phyloP scores from a whole-genome alignment of 1,140 invertebrate genomes.

The Bombus sylvicola region DNA sequence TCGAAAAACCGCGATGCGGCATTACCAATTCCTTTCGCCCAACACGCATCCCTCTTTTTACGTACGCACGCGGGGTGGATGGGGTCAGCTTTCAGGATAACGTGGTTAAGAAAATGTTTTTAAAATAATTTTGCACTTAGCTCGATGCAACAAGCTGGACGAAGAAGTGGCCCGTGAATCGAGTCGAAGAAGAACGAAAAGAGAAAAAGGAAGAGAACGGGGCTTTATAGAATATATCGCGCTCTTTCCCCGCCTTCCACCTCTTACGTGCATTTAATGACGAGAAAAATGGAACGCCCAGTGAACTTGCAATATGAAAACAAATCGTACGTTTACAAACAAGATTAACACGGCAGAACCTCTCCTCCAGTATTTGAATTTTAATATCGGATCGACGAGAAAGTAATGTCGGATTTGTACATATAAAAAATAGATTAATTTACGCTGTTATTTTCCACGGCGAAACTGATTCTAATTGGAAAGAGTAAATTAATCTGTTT shows the following conservation, averaged over 20 bases:
- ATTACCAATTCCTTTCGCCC: slow-evolving; percentile 77
- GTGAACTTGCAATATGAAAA: background rate
- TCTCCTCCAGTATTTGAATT: too few species aligned
- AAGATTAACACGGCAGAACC: background rate
- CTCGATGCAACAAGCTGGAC: slow-evolving; percentile 57
- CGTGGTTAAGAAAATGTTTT: slow-evolving; percentile 82
- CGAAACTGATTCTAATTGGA: too few species aligned
- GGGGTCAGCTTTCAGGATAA: slow-evolving; percentile 80
- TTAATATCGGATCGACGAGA: too few species aligned
- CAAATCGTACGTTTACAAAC: background rate
- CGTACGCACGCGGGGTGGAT: slow-evolving; percentile 59
- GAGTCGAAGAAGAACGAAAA: slow-evolving; percentile 26
- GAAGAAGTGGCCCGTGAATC: slow-evolving; percentile 24
- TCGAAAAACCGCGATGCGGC: slow-evolving; percentile 76
- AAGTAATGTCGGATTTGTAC: too few species aligned
- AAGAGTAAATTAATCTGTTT: too few species aligned
- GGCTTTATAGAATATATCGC: slow-evolving; percentile 60
- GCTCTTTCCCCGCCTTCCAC: slow-evolving; percentile 40
- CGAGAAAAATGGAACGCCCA: slow-evolving; percentile 19
- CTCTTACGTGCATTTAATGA: slow-evolving; percentile 68
- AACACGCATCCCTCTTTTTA: slow-evolving; percentile 35
- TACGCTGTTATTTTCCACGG: too few species aligned
- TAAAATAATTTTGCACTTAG: slow-evolving; percentile 82
- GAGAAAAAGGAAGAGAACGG: slow-evolving; percentile 25
- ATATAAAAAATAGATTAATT: too few species aligned